phyloP scores from a whole-genome alignment of 2,797 vertebrate species.

The Enteromius afrohamiltoni region DNA sequence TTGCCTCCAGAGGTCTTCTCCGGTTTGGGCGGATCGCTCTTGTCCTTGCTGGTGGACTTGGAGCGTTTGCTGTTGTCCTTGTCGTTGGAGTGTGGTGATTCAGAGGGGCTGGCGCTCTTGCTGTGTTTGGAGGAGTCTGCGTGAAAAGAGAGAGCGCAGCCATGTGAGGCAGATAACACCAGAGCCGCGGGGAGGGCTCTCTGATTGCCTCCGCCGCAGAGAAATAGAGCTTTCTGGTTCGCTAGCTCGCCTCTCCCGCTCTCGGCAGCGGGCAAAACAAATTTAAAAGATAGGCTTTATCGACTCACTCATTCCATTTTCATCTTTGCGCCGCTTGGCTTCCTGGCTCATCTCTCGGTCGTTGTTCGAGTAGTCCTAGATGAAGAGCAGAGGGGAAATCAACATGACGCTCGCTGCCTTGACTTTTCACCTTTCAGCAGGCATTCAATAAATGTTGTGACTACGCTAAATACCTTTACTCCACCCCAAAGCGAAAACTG shows the following conservation, averaged over 20 bases:
- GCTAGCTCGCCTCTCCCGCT: slow-evolving; percentile 35
- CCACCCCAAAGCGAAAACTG: no score
- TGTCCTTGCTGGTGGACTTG: slow-evolving; percentile 88
- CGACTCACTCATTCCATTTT: slow-evolving; percentile 87
- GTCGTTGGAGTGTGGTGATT: slow-evolving; percentile 88
- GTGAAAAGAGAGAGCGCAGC: slow-evolving; percentile 44
- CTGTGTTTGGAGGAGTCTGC: slow-evolving; percentile 91
- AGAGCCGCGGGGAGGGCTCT: neutral
- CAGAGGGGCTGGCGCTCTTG: slow-evolving; percentile 93
- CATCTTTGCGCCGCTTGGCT: slow-evolving; percentile 88
- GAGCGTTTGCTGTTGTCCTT: slow-evolving; percentile 85
- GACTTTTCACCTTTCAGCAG: slow-evolving; percentile 56
- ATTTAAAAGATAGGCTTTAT: slow-evolving; percentile 71
- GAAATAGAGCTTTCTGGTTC: slow-evolving; percentile 42
- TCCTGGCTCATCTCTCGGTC: slow-evolving; percentile 85
- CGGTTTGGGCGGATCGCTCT: slow-evolving; percentile 82
- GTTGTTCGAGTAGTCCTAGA: slow-evolving; percentile 87
- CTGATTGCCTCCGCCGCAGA: slow-evolving; percentile 41
- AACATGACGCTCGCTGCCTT: slow-evolving; percentile 61
- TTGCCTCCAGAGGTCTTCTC: slow-evolving; percentile 88
- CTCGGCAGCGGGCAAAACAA: slow-evolving; percentile 60
- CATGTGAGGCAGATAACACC: slow-evolving; percentile 48
- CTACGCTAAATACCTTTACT: no score
- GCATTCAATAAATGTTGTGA: slow-evolving; percentile 34
- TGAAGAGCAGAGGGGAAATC: slow-evolving; percentile 24